phyloP scores from a whole-genome alignment of 2,888 invertebrate species.

The Diogma glabrata region DNA sequence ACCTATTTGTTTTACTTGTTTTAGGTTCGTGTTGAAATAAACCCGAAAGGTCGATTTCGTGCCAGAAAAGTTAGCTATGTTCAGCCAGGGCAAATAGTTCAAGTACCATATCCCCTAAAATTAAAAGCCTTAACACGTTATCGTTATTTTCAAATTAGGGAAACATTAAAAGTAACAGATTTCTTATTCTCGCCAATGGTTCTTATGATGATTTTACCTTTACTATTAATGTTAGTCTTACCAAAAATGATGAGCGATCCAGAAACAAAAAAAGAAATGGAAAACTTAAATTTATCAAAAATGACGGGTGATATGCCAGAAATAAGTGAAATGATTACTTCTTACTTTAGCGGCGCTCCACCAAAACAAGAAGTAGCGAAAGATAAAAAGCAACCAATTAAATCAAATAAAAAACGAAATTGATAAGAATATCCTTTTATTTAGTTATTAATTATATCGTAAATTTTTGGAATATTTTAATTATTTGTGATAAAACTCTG shows the following conservation, averaged over 20 bases:
- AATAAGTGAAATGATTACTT: constrained; percentile 89
- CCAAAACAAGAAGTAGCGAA: constrained; percentile 31
- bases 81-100: constrained; percentile 80
- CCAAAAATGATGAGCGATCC: constrained; percentile 98
- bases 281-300: constrained; percentile 59
- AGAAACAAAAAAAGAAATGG: constrained; percentile 91
- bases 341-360: constrained; percentile 64
- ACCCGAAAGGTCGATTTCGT: constrained; percentile 91
- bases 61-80: constrained; percentile 90
- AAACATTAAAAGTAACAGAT: constrained; percentile 91
- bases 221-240: constrained; percentile 79
- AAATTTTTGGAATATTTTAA: no score
- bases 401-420: constrained; percentile 34
- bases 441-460: no score
- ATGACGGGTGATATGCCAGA: constrained; percentile 84
- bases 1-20: no score
- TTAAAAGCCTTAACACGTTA: constrained; percentile 72
- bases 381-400: constrained; percentile 23
- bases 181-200: constrained; percentile 96
- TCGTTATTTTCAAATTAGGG: constrained; percentile 84
- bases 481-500: no score
- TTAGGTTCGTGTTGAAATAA: constrained; percentile 80
- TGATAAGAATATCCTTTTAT: constrained; percentile 22
- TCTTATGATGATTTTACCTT: constrained; percentile 91
- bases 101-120: constrained; percentile 85